Conservation (phyloP, 2,797 vertebrate species). For the Halcyon smyrnensis region DNA sequence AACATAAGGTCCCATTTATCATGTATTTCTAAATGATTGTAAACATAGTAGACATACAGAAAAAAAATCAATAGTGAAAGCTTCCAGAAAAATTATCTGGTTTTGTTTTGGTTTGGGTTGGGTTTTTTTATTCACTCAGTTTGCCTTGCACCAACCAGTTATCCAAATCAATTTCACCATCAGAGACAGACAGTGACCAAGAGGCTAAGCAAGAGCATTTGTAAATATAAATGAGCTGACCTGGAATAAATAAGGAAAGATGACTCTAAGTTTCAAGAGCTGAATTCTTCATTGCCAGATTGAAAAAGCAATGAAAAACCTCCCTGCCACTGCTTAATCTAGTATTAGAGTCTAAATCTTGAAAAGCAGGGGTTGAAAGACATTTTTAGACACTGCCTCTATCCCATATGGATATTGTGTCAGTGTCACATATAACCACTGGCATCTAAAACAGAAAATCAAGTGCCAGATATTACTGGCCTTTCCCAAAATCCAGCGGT, state of each 20-base stretch:
- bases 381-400: background rate
- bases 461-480: background rate
- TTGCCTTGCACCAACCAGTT: background rate
- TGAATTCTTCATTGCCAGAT: background rate
- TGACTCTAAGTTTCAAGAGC: background rate
- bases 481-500: background rate
- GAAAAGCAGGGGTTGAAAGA: background rate
- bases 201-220: background rate
- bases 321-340: background rate
- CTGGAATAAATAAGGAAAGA: background rate
- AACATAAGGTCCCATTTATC: background rate
- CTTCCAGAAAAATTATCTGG: background rate
- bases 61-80: background rate
- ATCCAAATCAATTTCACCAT: background rate
- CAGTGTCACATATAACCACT: background rate
- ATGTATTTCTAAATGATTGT: background rate
- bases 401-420: background rate
- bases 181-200: background rate
- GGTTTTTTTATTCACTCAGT: background rate
- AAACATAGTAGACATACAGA: background rate
- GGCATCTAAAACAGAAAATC: background rate
- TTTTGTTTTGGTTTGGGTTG: too few relatives aligned
- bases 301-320: background rate
- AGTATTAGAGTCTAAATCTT: background rate
- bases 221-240: background rate